Conservation (phyloP, 1,140 invertebrate species). For the Drosophila kurseongensis region DNA sequence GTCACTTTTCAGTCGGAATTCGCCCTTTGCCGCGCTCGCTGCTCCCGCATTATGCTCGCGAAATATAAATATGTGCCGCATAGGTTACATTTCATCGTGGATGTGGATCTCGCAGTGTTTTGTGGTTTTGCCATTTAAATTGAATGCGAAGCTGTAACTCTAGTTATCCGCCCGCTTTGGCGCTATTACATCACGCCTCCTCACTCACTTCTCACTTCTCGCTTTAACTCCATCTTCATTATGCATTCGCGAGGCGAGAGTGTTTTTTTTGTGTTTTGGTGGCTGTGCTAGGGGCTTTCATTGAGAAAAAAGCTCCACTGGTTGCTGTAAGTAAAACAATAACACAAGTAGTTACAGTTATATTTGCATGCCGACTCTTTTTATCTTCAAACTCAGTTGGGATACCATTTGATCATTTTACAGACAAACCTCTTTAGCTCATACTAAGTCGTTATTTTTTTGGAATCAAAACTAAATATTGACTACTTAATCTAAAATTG, state of each 20-base stretch:
- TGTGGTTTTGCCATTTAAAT: constrained; percentile 75
- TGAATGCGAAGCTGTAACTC: constrained; percentile 67
- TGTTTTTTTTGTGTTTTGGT: constrained; percentile 5
- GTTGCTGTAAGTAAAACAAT: constrained; percentile 51
- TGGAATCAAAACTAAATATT: no score
- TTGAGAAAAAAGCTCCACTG: constrained; percentile 53
- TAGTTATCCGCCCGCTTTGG: constrained; percentile 71
- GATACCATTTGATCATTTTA: constrained; percentile 10
- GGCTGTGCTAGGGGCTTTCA: constrained; percentile 51
- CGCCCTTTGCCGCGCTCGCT: constrained; percentile 19
- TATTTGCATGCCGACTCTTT: constrained; percentile 41
- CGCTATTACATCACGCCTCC: constrained; percentile 66
- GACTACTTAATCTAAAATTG: no score
- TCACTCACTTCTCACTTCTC: constrained; percentile 30
- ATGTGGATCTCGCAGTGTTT: constrained; percentile 31
- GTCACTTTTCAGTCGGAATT: constrained; percentile 22
- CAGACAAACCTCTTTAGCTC: constrained; percentile 1
- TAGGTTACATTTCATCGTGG: constrained; percentile 14
- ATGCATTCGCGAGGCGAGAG: constrained; percentile 23
- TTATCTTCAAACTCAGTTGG: constrained; percentile 17
- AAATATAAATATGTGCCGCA: constrained; percentile 38
- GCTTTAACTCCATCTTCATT: constrained; percentile 30
- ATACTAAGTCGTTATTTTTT: no score
- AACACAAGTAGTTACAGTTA: constrained; percentile 53
- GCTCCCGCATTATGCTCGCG: constrained; percentile 6